Percentiles rank a stretch among this genome's conserved stretches.
Conservation (phyloP, 2,888 invertebrate species). For the Acleris literana region DNA sequence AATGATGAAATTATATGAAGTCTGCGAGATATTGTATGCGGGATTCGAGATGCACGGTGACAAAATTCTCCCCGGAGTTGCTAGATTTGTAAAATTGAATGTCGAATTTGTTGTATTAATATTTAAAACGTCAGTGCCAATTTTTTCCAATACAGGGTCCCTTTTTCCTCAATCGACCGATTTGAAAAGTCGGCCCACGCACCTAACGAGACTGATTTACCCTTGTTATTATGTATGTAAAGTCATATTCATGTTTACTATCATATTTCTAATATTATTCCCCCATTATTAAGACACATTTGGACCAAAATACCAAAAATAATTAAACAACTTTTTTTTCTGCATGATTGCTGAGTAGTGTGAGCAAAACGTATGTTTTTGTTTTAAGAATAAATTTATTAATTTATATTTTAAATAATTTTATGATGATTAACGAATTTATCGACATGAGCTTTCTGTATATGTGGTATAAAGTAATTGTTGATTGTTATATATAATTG, state of each 20-base stretch:
- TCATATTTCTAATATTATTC: conserved; percentile 17
- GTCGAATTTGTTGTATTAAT: conserved; percentile 38
- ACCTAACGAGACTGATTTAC: conserved; percentile 68
- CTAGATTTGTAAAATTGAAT: conserved; percentile 25
- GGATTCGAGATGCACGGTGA: neutral
- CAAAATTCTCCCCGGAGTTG: conserved; percentile 11
- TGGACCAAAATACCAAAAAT: conserved; percentile 39
- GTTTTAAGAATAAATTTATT: too few species aligned
- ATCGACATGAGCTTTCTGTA: too few species aligned
- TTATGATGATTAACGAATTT: too few species aligned
- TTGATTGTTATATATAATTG: too few species aligned
- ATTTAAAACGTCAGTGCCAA: conserved; percentile 44
- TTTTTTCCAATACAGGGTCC: conserved; percentile 51
- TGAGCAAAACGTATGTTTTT: too few species aligned
- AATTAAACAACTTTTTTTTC: neutral
- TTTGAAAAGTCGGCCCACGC: conserved; percentile 33
- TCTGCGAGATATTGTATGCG: conserved; percentile 13
- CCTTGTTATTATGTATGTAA: conserved; percentile 41
- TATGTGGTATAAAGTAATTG: too few species aligned
- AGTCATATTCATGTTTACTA: conserved; percentile 22
- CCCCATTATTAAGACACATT: conserved; percentile 11
- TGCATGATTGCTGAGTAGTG: too few species aligned
- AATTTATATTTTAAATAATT: too few species aligned
- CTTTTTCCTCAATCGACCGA: conserved; percentile 45
- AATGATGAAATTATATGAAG: too few species aligned